phyloP scores from a whole-genome alignment of 2,797 vertebrate genomes.

The Holocentrus rufus region DNA sequence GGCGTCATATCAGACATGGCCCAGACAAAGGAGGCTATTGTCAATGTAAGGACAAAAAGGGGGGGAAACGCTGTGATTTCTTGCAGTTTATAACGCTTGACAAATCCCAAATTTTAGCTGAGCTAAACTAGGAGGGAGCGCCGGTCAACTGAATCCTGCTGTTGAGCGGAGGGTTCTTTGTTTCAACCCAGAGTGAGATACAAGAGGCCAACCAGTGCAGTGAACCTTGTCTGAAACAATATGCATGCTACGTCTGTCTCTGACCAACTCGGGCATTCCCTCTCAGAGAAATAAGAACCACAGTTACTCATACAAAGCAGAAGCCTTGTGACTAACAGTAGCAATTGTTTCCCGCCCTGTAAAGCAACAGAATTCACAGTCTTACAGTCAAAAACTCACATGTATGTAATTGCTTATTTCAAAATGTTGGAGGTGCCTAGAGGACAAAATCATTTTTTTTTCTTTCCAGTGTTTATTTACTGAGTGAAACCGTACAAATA shows the following conservation, averaged over 20 bases:
- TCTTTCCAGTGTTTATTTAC: no score
- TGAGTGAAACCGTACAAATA: no score
- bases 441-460: not conserved
- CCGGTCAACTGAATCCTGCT: slow-evolving; percentile 5
- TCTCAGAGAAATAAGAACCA: not conserved
- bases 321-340: slow-evolving; percentile 6
- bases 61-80: no score
- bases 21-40: slow-evolving; percentile 98
- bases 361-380: not conserved
- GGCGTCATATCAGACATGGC: slow-evolving; percentile 98
- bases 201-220: not conserved
- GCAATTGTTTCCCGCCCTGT: slow-evolving; percentile 13
- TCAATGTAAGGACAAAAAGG: slow-evolving; percentile 86
- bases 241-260: not conserved
- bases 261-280: not conserved
- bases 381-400: not conserved
- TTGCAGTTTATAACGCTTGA: no score
- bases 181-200: not conserved
- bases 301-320: slow-evolving; percentile 15
- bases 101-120: not conserved
- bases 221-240: not conserved
- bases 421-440: not conserved
- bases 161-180: not conserved
- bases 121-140: not conserved
- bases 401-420: not conserved